Base-by-base conservation (phyloP, 2,797 vertebrate species). In the Sebastolobus altivelis region DNA sequence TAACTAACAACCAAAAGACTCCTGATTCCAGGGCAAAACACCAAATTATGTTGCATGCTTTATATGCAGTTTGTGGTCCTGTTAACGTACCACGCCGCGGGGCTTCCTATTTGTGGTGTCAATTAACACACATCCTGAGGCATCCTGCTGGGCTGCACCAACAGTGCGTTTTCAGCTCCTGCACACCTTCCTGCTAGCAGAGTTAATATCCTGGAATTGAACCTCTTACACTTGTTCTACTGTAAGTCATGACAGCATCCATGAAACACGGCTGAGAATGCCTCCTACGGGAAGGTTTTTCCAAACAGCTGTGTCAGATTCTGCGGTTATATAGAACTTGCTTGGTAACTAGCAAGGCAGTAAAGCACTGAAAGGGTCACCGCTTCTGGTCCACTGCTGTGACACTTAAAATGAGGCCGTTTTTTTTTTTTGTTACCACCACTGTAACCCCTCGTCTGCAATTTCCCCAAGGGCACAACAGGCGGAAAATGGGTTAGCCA, bases 361-460 rank as follows among this genome's bases (percentile, higher is more conserved):
- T 40, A 55, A 75, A 77, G 80, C 63, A 80, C 52, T 68, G 60
- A 77, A 82, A 75, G 31, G 80, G 84, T 85, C 80, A 77, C 33
- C 70, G 60, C 73, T 75, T 80, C 63, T n/a, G 31, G 8, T 67
- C 40, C 29, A 13, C 37, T 11, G 74, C 63, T 72, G 73, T 68
- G 75, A 76, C 46, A 79, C 54, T 69, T 61, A 27, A 70, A 75
- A 37, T 40, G 43, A 60, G 25, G 25, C 25, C 25, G 25, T 25
- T 60, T 18, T 33, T 58, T 65, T 65, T 75, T 35, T 22, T 22
- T 43, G 31, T 75, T 38, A 63, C 22, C 27, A 46, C 9, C 46
- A 33, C 56, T 33, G 65, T 43, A 63, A 70, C 29, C 29, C 29
- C 33, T n/a, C 14, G 0, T 27, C 55, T 74, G 10, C 46, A 62